Evolutionary conservation across 2,888 invertebrate genomes (phyloP).

Genomic region (Ormyrus rosae): DNA sequence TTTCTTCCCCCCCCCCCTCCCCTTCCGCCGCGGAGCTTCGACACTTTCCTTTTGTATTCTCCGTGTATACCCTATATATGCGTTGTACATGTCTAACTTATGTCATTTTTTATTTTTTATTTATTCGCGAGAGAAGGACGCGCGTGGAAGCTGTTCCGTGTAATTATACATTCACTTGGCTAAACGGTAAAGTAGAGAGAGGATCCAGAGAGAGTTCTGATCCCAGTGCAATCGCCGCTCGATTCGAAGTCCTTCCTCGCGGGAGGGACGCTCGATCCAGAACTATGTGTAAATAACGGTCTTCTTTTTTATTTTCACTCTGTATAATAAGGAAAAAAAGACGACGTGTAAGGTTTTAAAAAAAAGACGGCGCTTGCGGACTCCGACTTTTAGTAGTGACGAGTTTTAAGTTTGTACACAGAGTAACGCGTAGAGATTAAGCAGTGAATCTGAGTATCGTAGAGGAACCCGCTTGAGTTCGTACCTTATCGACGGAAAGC

Average conservation of each 20-base stretch:
- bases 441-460: slow-evolving; percentile 14
- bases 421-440: slow-evolving; percentile 8
- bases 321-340: slow-evolving; percentile 16
- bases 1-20: background rate
- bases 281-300: background rate
- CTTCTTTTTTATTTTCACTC: background rate
- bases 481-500: slow-evolving; percentile 29
- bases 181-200: too few species aligned
- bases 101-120: slow-evolving; percentile 17
- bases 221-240: background rate
- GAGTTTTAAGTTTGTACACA: slow-evolving; percentile 52
- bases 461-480: slow-evolving; percentile 31
- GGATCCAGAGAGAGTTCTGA: too few species aligned
- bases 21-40: too few species aligned
- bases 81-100: slow-evolving; percentile 3
- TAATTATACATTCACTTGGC: background rate
- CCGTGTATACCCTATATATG: background rate
- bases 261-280: slow-evolving; percentile 20
- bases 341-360: background rate
- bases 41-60: too few species aligned
- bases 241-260: background rate
- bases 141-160: background rate
- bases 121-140: background rate
- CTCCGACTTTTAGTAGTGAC: slow-evolving; percentile 25
- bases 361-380: slow-evolving; percentile 3